Base-by-base conservation (phyloP, 2,113 vertebrate species). In the Nettapus auritus region DNA sequence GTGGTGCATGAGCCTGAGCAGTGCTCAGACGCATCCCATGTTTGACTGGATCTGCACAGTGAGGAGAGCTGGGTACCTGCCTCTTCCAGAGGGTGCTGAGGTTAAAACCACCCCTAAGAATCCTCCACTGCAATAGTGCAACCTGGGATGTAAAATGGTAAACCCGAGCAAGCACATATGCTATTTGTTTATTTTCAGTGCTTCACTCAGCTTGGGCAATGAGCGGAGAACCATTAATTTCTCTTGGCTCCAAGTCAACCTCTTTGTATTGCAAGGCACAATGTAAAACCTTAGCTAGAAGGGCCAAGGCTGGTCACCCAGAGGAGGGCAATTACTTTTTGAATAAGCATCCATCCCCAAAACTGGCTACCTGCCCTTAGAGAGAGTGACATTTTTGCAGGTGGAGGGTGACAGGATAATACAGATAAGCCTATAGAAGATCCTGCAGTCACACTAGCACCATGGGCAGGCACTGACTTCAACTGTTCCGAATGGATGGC, bases 1-100 rank as follows among this genome's bases (percentile, higher is more conserved):
- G 25, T 0, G 3, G 42, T 8, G 64, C 38, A 77, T 12, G 46
- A 71, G 46, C 25, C 28, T 31, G 13, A 67, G n/a, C 36, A 14
- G 16, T 2, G 17, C 26, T 78, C 28, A 16, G 23, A 9, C 0
- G 1, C 64, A 71, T 84, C 31, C 17, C 1, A 0, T 5, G 3
- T 50, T 74, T 79, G 7, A 25, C 26, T 55, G 48, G 48, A 76
- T 19, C 53, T 62, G 40, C 62, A 38, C 9, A 64, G 21, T 0
- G 0, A 71, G 25, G 7, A 86, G 3, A 25, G 38, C 18, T 8
- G 38, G 8, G 10, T 31, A 85, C 59, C 93, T 69, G 22, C 9
- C 46, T 74, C 85, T 0, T 77, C 46, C 28, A 50, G 10, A 69
- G 12, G 6, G 3, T 71, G 23, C n/a, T 13, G 29, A 66, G 23